Base-by-base conservation (phyloP, 2,888 invertebrate species). In the Synergus japonicus region DNA sequence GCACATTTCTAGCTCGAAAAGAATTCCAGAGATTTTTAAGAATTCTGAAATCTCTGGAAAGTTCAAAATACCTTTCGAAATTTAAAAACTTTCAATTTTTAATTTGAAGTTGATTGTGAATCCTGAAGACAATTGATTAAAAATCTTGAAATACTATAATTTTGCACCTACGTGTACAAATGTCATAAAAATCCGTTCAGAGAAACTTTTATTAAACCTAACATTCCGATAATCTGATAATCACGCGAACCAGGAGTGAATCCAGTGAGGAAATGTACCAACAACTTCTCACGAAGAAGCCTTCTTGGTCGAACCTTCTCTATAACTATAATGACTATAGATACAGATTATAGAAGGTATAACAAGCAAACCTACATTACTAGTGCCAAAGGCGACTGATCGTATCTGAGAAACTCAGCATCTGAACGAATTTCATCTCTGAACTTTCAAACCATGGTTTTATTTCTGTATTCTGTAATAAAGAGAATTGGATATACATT, bases 331-430 rank as follows among this genome's bases (percentile, higher is more conserved):
- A 54, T 54, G 9, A 54, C 54, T 54, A 54, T n/a, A 54, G 54
- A 54, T 54, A 54, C 54, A 9, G 4, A 60, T 18, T 22, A 60
- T 60, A 60, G 22, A 22, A 60, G 60, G 22, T 22, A 22, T 60
- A 22, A 60, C 18, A 60, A 60, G 60, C 22, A 60, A 22, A 60
- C 60, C 60, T 60, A 60, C 60, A 60, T 60, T 60, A 22, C 22
- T 18, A 60, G 22, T 18, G 60, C 22, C 22, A 60, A 22, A 60
- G 60, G 60, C 22, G 60, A 60, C 60, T 60, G 60, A 60, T 60
- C 10, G 18, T 12, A 60, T 60, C 60, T 22, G 12, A 60, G 22
- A 60, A 22, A 60, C 58, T 60, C 18, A 10, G 58, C 10, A n/a
- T 60, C 60, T 12, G 22, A 60, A 60, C 12, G 22, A 60, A 60